phyloP scores from a whole-genome alignment of 2,888 invertebrate species.

The Boloria euphrosyne region DNA sequence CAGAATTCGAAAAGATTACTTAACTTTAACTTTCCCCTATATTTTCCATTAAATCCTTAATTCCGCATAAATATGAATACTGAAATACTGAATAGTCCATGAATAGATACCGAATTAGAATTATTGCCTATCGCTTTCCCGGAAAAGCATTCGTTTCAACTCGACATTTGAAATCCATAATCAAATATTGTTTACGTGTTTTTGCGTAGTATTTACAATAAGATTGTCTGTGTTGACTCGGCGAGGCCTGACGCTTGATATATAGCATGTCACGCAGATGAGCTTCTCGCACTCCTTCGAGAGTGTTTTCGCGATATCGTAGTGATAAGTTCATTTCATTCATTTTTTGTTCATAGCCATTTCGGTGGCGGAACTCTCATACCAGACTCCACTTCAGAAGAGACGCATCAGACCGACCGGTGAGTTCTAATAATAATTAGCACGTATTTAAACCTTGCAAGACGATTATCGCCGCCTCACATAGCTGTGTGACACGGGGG shows the following conservation, averaged over 20 bases:
- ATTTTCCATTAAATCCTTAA: neutral
- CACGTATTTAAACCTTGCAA: constrained; percentile 32
- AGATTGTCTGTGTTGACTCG: constrained; percentile 66
- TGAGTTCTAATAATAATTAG: constrained; percentile 52
- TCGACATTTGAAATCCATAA: constrained; percentile 59
- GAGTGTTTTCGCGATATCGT: constrained; percentile 64
- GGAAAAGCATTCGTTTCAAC: constrained; percentile 45
- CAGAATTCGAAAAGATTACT: too few relatives aligned
- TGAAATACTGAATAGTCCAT: too few relatives aligned
- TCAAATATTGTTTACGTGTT: constrained; percentile 71
- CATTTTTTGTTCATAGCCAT: constrained; percentile 73
- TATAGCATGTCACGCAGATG: constrained; percentile 54
- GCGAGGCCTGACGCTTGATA: constrained; percentile 57
- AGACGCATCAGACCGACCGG: constrained; percentile 62
- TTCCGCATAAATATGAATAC: neutral
- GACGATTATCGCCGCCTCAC: constrained; percentile 28
- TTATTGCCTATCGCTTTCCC: constrained; percentile 34
- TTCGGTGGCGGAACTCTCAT: constrained; percentile 70
- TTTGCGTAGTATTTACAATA: constrained; percentile 70
- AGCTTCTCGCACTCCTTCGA: constrained; percentile 65
- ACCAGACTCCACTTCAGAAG: constrained; percentile 48
- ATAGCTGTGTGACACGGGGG: constrained; percentile 13
- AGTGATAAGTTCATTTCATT: constrained; percentile 63
- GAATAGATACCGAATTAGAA: neutral
- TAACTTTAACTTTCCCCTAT: too few relatives aligned